Base-by-base conservation (phyloP, 64 coral and sea anemone genomes). In the Stylophora pistillata region DNA sequence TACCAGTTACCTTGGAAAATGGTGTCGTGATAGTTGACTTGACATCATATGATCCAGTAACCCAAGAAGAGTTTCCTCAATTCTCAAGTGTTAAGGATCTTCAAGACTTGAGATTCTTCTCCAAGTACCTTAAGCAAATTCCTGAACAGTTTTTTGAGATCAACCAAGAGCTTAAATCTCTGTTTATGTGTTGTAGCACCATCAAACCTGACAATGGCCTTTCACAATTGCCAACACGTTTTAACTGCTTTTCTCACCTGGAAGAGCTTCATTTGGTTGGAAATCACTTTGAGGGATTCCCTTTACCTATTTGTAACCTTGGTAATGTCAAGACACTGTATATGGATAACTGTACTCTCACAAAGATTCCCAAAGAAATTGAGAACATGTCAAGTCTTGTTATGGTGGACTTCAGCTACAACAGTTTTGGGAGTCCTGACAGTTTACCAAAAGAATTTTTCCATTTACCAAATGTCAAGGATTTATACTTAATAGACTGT, bases 401-500 rank as follows among this genome's bases (percentile, higher is more conserved):
- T 18, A 81, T 86, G 17, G 76, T 94, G 64, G 96, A 95, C 58
- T 92, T 98, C 13, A 95, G 93, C 53, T 81, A 76, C 31, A 98
- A 98, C 84, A 47, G 47, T 26, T 60, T 98, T 59, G 88, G 53
- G 28, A 64, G 13, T 28, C 13, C n/a, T 23, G 58, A 47, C 5
- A 83, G 89, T 76, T 85, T 98, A 26, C 93, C 93, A 0, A 23
- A 81, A 34, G 86, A 79, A 18, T 52, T 98, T 54, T 92, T 92
- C 74, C 41, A 74, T 47, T 90, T 98, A 58, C 70, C 75, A 74
- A 88, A 90, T 5, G 34, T 98, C 58, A 74, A 89, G 58, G 70
- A 89, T 30, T 56, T 98, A 30, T 98, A 98, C 68, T 57, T 98
- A 17, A 95, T 89, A 15, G 88, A 95, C 30, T 92, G 93, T 70